Evolutionary conservation across 2,797 vertebrate genomes (phyloP).

Genomic region (Epinephelus coioides): DNA sequence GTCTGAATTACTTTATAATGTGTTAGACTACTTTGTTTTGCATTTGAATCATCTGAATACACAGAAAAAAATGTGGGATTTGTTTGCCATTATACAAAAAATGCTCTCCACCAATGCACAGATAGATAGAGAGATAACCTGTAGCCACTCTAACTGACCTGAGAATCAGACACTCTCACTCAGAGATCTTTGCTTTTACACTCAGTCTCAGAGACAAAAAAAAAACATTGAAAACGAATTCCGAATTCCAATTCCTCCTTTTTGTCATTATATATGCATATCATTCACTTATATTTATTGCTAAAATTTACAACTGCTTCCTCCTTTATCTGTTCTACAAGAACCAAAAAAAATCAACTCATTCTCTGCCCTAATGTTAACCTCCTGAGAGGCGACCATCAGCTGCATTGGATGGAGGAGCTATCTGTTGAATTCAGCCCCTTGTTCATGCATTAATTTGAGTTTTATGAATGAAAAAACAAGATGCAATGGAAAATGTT

Average conservation of each 20-base stretch:
- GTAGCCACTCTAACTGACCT: slow-evolving; percentile 26
- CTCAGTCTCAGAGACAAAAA: neutral
- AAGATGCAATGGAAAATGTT: neutral
- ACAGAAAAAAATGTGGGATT: neutral
- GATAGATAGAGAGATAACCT: slow-evolving; percentile 28
- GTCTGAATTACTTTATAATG: slow-evolving; percentile 12
- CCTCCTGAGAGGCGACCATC: neutral
- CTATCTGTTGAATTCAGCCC: slow-evolving; percentile 35
- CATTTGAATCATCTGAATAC: neutral
- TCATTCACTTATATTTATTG: neutral
- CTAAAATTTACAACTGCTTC: neutral
- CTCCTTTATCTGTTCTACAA: slow-evolving; percentile 46
- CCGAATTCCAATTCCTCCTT: neutral
- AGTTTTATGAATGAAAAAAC: neutral
- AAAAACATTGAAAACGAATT: neutral
- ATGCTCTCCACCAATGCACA: slow-evolving; percentile 1
- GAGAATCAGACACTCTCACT: slow-evolving; percentile 27
- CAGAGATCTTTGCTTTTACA: slow-evolving; percentile 13
- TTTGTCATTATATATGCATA: neutral
- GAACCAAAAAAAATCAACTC: neutral
- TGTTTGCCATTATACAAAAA: neutral
- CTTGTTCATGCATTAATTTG: neutral
- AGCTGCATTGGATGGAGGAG: neutral
- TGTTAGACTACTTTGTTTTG: neutral
- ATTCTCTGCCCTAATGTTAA: slow-evolving; percentile 22